Evolutionary conservation across 2,797 vertebrate genomes (phyloP).

Genomic region (Sebastes paucispinis): DNA sequence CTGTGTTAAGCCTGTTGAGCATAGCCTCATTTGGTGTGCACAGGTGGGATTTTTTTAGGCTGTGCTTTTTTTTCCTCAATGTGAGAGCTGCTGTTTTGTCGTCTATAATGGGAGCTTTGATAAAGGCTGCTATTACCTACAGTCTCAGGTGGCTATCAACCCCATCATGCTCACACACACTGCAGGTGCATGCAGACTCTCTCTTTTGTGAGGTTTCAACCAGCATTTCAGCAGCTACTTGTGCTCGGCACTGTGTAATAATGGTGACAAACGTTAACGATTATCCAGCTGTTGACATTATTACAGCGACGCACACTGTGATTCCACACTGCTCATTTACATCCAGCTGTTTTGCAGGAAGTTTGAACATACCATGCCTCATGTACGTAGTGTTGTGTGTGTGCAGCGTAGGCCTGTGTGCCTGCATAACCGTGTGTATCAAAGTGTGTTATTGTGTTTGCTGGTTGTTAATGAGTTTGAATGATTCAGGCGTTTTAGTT

Average conservation of each 20-base stretch:
- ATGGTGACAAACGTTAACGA: slow-evolving; percentile 59
- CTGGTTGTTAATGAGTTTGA: slow-evolving; percentile 55
- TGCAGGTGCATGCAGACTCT: slow-evolving; percentile 26
- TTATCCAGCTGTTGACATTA: slow-evolving; percentile 67
- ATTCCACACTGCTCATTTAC: slow-evolving; percentile 40
- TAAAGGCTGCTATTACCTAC: slow-evolving; percentile 31
- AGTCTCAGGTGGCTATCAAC: slow-evolving; percentile 34
- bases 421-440: slow-evolving; percentile 16
- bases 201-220: slow-evolving; percentile 11
- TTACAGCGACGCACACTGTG: slow-evolving; percentile 26
- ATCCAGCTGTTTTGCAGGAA: slow-evolving; percentile 39
- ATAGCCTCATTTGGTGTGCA: slow-evolving; percentile 33
- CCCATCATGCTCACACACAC: slow-evolving; percentile 3
- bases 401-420: not conserved
- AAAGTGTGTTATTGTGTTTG: slow-evolving; percentile 46
- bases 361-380: not conserved
- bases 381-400: not conserved
- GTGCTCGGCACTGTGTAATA: slow-evolving; percentile 28
- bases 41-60: slow-evolving; percentile 43
- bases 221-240: slow-evolving; percentile 24
- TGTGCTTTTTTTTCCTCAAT: not conserved
- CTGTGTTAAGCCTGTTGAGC: slow-evolving; percentile 49
- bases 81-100: slow-evolving; percentile 17
- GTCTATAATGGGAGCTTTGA: slow-evolving; percentile 46
- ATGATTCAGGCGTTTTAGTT: slow-evolving; percentile 53